These are phyloP conservation scores for Anastrepha obliqua DNA, from an alignment of 1,140 invertebrate species.

Conservation along the genomic window DNA sequence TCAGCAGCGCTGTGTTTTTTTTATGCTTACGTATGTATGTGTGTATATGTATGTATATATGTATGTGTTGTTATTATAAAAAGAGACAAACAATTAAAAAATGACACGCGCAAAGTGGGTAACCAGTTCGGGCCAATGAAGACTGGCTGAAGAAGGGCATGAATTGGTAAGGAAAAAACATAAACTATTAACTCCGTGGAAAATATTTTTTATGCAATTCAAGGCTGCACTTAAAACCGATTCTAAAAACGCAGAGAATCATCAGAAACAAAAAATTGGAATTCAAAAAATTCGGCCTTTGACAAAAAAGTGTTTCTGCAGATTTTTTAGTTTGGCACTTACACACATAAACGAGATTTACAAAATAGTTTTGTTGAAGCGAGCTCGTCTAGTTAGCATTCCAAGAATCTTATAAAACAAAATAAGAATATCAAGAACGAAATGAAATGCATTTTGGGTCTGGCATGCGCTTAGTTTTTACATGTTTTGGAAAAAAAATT, in stretches of 20 bases:
- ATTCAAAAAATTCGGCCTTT: not conserved
- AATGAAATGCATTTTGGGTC: no score
- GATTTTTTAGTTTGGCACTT: not conserved
- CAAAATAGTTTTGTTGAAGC: no score
- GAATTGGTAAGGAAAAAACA: not conserved
- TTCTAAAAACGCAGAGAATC: not conserved
- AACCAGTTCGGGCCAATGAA: not conserved
- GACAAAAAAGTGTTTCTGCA: not conserved
- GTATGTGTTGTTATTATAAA: not conserved
- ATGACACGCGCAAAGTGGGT: constrained; percentile 10
- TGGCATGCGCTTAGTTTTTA: no score
- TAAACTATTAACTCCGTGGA: not conserved
- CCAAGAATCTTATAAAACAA: no score
- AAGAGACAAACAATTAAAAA: not conserved
- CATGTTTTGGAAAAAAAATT: no score
- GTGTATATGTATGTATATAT: no score
- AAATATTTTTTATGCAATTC: constrained; percentile 23
- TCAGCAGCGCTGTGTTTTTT: not conserved
- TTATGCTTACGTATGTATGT: not conserved
- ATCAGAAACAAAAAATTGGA: not conserved
- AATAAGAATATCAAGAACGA: no score
- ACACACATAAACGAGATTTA: no score
- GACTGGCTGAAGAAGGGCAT: not conserved
- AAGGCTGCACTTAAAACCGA: not conserved
- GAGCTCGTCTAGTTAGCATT: no score